Evolutionary conservation across 1,140 invertebrate genomes (phyloP), one percentile per base, ranked within the genome.

Genomic region (Galleria mellonella): DNA sequence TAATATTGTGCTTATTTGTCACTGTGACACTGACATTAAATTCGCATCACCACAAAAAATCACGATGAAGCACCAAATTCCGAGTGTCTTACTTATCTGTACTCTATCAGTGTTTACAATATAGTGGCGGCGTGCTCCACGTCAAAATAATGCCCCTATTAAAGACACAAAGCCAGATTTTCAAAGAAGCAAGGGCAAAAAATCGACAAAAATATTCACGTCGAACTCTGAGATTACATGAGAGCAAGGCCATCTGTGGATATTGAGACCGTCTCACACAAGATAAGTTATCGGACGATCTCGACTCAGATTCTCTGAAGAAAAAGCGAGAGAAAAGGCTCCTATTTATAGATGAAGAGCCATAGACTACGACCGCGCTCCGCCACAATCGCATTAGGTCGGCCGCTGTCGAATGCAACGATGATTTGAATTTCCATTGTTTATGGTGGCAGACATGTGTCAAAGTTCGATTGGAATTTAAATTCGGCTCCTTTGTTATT

Each of bases 401-500:
- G 72, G 60, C 64, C 55, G 67, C 64, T 64, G 65, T 72, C 71
- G 66, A 71, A 73, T 59, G 47, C 65, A 60, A 79, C 71, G 70
- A 83, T 82, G 82, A 83, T 85, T 85, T 78, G 82, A 83, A 82
- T 83, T 85, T 83, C 74, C 67, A 85, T 85, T 85, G 81, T 85
- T 83, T 85, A 79, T 85, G 78, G 81, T 83, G 81, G 81, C 81
- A 85, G 81, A 85, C 81, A 85, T 85, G 78, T 85, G 81, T 85
- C 81, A 85, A 83, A 85, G 81, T 85, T 85, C 81, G 78, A 85
- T 85, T 79, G 76, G 81, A 83, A 85, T 85, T 85, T 79, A 83
- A 79, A 85, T 83, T 85, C 81, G 81, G 81, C 76, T 77, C 65
- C 78, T 85, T 85, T 85, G 81, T 85, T 83, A 75, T 83, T 58